Evolutionary conservation across 2,888 invertebrate species (phyloP), one percentile per base, ranked within the genome.

Genomic region (Drosophila buzzatii): DNA sequence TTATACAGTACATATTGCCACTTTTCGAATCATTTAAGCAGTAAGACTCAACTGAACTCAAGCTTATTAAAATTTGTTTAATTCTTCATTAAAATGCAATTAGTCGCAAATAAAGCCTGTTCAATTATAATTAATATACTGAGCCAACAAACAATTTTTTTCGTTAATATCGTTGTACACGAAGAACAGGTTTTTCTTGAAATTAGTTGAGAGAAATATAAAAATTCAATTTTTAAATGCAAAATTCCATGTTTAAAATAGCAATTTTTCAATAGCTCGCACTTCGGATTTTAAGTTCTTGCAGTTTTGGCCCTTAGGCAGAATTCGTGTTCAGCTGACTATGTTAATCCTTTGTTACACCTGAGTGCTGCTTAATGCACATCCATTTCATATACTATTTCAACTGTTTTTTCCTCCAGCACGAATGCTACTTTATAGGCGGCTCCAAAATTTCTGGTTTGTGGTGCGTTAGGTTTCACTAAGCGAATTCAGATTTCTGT

Each of bases 341-440:
- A 14, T 41, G 37, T 14, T 78, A 65, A 78, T 75, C 73, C 52
- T 27, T 45, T 23, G 16, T n/a, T 83, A 79, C 18, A 27, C 31
- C 44, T 18, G n/a, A 35, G 39, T 35, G 57, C 20, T 70, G 37
- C 33, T 35, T 59, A 27, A 31, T 52, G 44, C 18, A 41, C 58
- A 49, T n/a, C n/a, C 14, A 58, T 58, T 62, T 12, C n/a, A 10
- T 31, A 31, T 27, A 27, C 27, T 52, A 57, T 57, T 39, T 81
- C 35, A 33, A 35, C 31, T 41, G 58, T 23, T 37, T 35, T 37
- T 49, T 57, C 23, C 20, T 37, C 44, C 37, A 20, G 45, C 20
- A 37, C 55, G 31, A 23, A 66, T 62, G 61, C 53, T 49, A 64
- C 56, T 66, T 86, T 58, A 33, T 69, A 89, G 83, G 84, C 87